phyloP scores from a whole-genome alignment of 2,888 invertebrate genomes.

The Cataglyphis altisquamis region DNA sequence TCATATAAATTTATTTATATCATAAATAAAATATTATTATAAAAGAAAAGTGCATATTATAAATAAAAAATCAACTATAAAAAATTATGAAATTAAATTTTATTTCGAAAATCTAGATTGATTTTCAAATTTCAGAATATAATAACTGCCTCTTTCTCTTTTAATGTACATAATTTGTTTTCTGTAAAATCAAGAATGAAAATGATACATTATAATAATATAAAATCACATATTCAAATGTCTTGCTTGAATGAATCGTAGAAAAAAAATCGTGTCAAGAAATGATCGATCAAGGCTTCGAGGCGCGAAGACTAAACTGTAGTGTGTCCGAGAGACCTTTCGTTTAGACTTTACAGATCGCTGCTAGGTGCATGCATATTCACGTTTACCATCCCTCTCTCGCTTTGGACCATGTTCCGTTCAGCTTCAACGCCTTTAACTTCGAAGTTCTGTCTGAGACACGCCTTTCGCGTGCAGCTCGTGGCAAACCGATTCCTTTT shows the following conservation, averaged over 20 bases:
- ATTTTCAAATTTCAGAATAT: background rate
- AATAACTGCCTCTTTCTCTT: background rate
- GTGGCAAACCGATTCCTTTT: slow-evolving; percentile 48
- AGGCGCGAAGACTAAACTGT: slow-evolving; percentile 36
- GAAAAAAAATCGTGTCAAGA: slow-evolving; percentile 16
- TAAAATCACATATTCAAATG: background rate
- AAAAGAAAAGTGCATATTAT: background rate
- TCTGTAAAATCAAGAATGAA: background rate
- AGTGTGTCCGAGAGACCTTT: slow-evolving; percentile 57
- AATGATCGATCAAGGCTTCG: slow-evolving; percentile 45
- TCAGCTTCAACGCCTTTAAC: slow-evolving; percentile 56
- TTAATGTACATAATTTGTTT: background rate
- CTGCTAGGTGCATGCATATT: slow-evolving; percentile 49
- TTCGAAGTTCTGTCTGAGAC: slow-evolving; percentile 36
- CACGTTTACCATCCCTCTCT: slow-evolving; percentile 59
- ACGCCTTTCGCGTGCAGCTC: slow-evolving; percentile 60
- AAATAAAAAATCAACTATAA: background rate
- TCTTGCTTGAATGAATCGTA: slow-evolving; percentile 39
- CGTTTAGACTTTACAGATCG: slow-evolving; percentile 47
- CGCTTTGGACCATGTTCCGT: slow-evolving; percentile 60
- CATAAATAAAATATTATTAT: background rate
- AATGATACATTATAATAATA: background rate
- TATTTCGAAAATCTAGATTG: background rate
- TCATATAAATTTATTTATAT: no score
- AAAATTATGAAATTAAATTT: background rate